Evolutionary conservation across 2,113 vertebrate genomes (phyloP), one percentile per base, ranked within the genome.

Genomic region (Pantherophis guttatus): DNA sequence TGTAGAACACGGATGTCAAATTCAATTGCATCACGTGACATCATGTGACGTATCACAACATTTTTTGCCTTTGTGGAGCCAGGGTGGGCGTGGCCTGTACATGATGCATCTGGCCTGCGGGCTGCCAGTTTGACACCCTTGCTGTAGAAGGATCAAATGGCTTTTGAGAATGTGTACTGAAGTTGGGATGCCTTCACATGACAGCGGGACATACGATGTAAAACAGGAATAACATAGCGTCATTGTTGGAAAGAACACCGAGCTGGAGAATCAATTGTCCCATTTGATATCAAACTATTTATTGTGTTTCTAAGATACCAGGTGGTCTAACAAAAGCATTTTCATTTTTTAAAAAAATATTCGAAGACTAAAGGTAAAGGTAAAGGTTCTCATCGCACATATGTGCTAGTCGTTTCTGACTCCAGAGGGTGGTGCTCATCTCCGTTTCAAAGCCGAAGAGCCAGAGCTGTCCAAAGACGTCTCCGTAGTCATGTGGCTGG

Each of bases 301-400:
- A 52, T 53, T 91, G 7, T 91, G 52, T 91, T 39, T 19, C 52
- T 33, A 75, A 54, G 59, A 95, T 86, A 92, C 52, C 39, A 10
- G 90, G 3, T 24, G 91, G 88, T 85, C 65, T 93, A 57, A 44
- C 86, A 88, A 85, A 81, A 81, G 8, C 33, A 29, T 55, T 54
- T 54, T 53, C 53, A 88, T 87, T 26, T 5, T 8, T 93, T 94
- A 93, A 91, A 62, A 59, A 91, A 91, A 48, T 92, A 94, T 93
- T 88, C 17, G 39, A 86, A 94, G 87, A 93, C 91, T 93, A 95
- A 3, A 48, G 44, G 44, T 44, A 44, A 3, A 44, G 44, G 44
- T 48, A 48, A 48, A 48, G 44, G 0, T 48, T 48, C 44, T 4
- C 44, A 48, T 48, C 44, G 0, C 44, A 48, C 44, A 48, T 44